phyloP scores from a whole-genome alignment of 1,140 invertebrate genomes.

The Phenacoccus solenopsis region DNA sequence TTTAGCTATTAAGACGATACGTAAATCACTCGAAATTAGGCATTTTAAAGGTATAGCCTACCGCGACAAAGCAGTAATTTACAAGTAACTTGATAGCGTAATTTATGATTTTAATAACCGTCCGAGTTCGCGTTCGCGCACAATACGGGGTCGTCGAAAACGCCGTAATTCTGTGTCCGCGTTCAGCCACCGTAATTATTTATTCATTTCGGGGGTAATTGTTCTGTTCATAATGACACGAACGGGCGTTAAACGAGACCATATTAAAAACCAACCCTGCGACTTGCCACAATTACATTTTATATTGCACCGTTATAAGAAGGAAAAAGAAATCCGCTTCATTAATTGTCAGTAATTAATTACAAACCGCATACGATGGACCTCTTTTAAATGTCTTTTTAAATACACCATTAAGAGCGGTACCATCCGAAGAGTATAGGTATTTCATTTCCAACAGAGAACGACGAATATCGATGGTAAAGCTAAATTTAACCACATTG shows the following conservation, averaged over 20 bases:
- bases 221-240: background rate
- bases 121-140: background rate
- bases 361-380: no score
- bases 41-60: background rate
- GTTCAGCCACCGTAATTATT: background rate
- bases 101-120: constrained; percentile 3
- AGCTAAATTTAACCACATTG: no score
- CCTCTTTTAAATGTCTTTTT: no score
- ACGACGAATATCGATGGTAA: no score
- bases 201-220: background rate
- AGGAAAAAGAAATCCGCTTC: no score
- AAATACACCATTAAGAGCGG: no score
- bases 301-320: no score
- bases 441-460: no score
- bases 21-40: background rate
- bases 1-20: background rate
- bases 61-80: background rate
- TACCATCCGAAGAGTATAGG: no score
- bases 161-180: background rate
- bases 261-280: background rate
- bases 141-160: background rate
- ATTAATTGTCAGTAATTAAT: no score
- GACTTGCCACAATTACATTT: background rate
- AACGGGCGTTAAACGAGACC: background rate
- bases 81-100: background rate